Conservation (phyloP, 1,140 invertebrate genomes). For the Listronotus bonariensis region DNA sequence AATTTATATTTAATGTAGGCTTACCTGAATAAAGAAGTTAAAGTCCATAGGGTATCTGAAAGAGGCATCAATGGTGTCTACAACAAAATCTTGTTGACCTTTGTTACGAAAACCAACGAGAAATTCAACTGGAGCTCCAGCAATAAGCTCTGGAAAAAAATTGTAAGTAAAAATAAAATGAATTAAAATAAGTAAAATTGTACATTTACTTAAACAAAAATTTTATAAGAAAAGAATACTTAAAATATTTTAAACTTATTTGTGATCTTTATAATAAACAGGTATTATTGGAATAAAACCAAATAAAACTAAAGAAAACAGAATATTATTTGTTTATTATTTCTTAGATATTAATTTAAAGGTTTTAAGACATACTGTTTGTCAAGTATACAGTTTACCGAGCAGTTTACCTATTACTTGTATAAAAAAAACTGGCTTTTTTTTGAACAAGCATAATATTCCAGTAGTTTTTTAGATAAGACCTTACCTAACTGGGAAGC, state of each 20-base stretch:
- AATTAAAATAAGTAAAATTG: too few relatives aligned
- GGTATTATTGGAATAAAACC: too few relatives aligned
- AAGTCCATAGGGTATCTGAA: slow-evolving; percentile 99
- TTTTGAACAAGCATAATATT: too few relatives aligned
- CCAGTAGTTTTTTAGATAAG: neutral
- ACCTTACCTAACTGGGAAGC: slow-evolving; percentile 64
- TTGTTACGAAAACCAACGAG: slow-evolving; percentile 96
- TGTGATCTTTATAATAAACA: too few relatives aligned
- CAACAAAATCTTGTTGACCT: slow-evolving; percentile 85
- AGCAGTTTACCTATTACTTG: too few relatives aligned
- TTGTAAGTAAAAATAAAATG: slow-evolving; percentile 15
- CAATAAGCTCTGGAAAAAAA: slow-evolving; percentile 79
- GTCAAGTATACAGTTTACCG: neutral
- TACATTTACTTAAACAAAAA: too few relatives aligned
- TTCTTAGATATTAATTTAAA: neutral
- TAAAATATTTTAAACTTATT: too few relatives aligned
- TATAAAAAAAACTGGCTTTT: too few relatives aligned
- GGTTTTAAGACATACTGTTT: slow-evolving; percentile 11
- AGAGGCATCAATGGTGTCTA: slow-evolving; percentile 94
- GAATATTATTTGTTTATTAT: too few relatives aligned
- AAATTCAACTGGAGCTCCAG: slow-evolving; percentile 91
- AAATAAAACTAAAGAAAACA: too few relatives aligned
- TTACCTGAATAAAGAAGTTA: slow-evolving; percentile 93
- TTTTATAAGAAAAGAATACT: too few relatives aligned
- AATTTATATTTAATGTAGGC: slow-evolving; percentile 56